phyloP scores from a whole-genome alignment of 2,113 vertebrate genomes.

The Vidua macroura region DNA sequence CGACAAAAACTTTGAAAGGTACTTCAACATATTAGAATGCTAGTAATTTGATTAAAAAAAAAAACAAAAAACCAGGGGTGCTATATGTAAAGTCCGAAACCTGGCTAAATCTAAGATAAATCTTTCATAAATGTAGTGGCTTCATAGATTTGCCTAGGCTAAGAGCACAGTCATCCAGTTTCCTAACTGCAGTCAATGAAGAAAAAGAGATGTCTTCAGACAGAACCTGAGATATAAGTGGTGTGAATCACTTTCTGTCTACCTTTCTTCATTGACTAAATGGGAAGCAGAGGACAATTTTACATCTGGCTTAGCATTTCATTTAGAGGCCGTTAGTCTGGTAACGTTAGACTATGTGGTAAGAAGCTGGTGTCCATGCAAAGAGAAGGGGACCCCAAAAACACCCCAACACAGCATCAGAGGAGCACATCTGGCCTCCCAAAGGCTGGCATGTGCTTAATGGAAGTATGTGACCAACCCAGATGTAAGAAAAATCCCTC shows the following conservation, averaged over 20 bases:
- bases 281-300: background rate
- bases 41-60: background rate
- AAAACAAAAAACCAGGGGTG: background rate
- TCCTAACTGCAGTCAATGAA: background rate
- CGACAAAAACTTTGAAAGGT: background rate
- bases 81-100: background rate
- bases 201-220: background rate
- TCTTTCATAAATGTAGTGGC: background rate
- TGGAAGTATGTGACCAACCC: rapidly evolving
- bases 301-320: background rate
- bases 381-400: background rate
- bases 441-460: background rate
- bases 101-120: background rate
- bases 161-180: background rate
- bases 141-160: background rate
- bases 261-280: background rate
- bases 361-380: background rate
- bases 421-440: background rate
- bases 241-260: background rate
- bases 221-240: background rate
- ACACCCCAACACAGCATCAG: rapidly evolving
- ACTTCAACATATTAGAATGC: background rate
- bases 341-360: background rate
- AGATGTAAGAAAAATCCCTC: background rate
- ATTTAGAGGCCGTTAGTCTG: background rate